phyloP scores from a whole-genome alignment of 2,113 vertebrate species.

The Paedocypris sp. region DNA sequence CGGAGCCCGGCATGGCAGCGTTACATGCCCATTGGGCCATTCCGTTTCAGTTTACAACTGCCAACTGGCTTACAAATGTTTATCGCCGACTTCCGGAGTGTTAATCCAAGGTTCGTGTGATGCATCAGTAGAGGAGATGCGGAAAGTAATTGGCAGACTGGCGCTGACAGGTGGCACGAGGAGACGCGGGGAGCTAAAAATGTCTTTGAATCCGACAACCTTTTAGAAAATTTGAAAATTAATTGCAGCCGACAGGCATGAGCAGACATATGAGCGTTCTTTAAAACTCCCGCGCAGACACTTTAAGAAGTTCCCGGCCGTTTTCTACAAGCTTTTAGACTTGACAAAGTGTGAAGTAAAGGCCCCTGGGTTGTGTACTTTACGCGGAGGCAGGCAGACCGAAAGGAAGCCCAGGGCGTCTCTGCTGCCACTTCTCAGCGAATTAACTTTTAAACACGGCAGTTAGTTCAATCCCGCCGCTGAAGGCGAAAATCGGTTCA shows the following conservation, averaged over 20 bases:
- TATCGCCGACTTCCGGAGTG: neutral
- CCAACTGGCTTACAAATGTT: slow-evolving; percentile 21
- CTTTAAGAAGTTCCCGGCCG: neutral
- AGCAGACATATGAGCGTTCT: neutral
- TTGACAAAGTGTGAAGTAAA: slow-evolving; percentile 1
- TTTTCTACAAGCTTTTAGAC: neutral
- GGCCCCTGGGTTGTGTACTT: neutral
- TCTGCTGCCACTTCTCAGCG: neutral
- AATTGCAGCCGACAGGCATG: neutral
- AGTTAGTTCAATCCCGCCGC: neutral
- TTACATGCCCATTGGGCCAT: neutral
- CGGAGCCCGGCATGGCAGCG: neutral
- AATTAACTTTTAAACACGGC: neutral
- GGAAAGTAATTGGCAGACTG: slow-evolving; percentile 3
- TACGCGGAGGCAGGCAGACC: neutral
- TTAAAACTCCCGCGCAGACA: neutral
- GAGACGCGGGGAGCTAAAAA: neutral
- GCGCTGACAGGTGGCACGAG: slow-evolving; percentile 2
- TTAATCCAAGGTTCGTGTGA: slow-evolving; percentile 5
- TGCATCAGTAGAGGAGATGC: neutral
- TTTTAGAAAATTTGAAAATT: neutral
- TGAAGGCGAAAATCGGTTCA: neutral
- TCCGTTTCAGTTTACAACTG: slow-evolving; percentile 3
- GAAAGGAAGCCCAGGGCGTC: neutral
- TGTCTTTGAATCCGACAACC: neutral